Conservation (phyloP, 2,113 vertebrate species). For the Aphelocoma coerulescens region DNA sequence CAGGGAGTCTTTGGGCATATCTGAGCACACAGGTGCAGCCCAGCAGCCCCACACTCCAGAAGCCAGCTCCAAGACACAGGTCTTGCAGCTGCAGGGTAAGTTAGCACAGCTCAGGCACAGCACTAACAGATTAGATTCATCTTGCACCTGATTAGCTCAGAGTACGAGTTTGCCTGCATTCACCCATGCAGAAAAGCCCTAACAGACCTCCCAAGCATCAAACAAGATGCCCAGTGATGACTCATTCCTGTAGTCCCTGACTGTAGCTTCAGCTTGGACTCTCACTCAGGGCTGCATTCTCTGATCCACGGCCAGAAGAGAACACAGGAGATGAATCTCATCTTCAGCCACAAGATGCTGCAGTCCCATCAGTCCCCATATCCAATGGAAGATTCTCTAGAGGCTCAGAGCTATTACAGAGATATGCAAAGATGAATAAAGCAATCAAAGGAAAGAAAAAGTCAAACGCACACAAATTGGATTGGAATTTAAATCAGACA, state of each 20-base stretch:
- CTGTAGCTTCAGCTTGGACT: not conserved
- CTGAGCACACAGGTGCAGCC: not conserved
- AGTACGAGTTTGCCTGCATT: not conserved
- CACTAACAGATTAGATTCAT: not conserved
- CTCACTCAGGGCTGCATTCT: not conserved
- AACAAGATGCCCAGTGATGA: not conserved
- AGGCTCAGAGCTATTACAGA: not conserved
- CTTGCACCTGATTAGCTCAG: not conserved
- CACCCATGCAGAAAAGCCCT: not conserved
- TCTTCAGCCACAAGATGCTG: not conserved
- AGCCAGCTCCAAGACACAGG: not conserved
- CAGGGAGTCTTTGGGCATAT: not conserved
- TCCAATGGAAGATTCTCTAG: not conserved
- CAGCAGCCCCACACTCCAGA: not conserved
- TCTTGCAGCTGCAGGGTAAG: not conserved
- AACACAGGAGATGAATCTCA: not conserved
- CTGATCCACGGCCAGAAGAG: not conserved
- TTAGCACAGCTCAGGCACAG: not conserved
- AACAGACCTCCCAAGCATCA: not conserved
- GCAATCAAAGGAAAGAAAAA: not conserved
- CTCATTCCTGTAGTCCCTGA: not conserved
- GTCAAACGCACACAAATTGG: not conserved
- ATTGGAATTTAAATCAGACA: not conserved
- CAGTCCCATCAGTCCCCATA: not conserved
- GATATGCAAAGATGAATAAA: not conserved